Evolutionary conservation across 2,113 vertebrate species (phyloP).

Genomic region (Crypturellus undulatus): DNA sequence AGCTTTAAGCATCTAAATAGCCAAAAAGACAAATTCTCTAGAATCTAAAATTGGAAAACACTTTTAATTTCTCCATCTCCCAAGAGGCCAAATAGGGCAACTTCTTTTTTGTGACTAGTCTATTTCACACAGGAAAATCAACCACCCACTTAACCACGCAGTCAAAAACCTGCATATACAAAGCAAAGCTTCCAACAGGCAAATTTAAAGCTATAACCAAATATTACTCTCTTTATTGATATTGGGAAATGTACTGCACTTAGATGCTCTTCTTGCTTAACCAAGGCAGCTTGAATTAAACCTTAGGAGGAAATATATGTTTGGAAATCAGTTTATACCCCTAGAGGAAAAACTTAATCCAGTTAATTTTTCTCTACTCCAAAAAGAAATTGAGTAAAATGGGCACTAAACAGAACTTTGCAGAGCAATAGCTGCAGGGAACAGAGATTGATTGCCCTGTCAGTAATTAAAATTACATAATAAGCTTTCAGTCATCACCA

Average conservation of each 20-base stretch:
- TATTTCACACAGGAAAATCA: not conserved
- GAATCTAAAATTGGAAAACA: not conserved
- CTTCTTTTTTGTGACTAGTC: not conserved
- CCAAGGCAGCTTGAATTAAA: not conserved
- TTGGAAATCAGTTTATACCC: not conserved
- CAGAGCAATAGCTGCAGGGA: not conserved
- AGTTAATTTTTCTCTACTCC: not conserved
- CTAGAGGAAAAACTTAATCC: not conserved
- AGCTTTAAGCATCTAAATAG: not conserved
- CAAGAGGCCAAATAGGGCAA: not conserved
- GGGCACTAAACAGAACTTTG: constrained; percentile 13
- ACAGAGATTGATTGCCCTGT: constrained; percentile 24
- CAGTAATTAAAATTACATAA: constrained; percentile 59
- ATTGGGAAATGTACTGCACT: not conserved
- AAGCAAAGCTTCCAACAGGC: not conserved
- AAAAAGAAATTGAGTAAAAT: not conserved
- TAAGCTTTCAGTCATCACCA: constrained; percentile 41
- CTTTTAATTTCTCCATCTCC: not conserved
- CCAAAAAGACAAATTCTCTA: not conserved
- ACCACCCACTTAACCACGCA: not conserved
- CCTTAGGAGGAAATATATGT: not conserved
- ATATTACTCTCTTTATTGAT: not conserved
- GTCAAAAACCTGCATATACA: not conserved
- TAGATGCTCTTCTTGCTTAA: not conserved
- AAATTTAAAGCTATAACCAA: not conserved